Percentiles rank a stretch among this genome's conserved stretches.
phyloP scores from a whole-genome alignment of 2,113 vertebrate species.

The Pachycephala philippinensis region DNA sequence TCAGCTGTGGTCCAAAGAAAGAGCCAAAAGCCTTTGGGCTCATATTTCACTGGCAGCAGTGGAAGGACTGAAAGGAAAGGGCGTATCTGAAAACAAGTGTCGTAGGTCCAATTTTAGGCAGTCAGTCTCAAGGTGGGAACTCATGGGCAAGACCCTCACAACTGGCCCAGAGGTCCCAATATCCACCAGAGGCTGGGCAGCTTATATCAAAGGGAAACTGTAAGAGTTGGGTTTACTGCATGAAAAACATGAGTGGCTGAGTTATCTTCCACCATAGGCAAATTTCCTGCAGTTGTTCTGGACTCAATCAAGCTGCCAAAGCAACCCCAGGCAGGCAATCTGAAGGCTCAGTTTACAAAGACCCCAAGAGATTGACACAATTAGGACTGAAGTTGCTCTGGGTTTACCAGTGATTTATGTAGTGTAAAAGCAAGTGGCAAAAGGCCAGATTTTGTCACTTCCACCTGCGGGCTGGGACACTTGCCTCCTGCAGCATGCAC shows the following conservation, averaged over 20 bases:
- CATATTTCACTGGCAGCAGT: background rate
- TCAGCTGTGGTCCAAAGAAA: background rate
- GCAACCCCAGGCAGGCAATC: background rate
- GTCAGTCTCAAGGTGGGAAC: background rate
- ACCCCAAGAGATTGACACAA: background rate
- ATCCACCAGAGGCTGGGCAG: background rate
- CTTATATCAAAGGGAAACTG: background rate
- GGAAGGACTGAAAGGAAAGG: background rate
- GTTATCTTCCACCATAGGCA: background rate
- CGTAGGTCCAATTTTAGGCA: background rate
- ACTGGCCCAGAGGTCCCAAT: background rate
- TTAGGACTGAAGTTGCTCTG: background rate
- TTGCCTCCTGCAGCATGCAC: background rate
- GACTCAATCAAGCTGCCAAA: background rate
- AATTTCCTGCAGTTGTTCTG: background rate
- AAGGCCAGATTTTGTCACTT: background rate
- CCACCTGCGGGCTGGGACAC: background rate
- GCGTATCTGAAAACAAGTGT: background rate
- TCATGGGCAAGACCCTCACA: background rate
- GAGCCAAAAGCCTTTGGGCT: background rate
- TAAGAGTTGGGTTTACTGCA: background rate
- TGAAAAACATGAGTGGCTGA: background rate
- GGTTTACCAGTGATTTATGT: background rate
- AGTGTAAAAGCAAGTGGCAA: background rate
- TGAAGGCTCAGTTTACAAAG: background rate